Conservation (phyloP, 2,113 vertebrate species). For the Pycnonotus jocosus region DNA sequence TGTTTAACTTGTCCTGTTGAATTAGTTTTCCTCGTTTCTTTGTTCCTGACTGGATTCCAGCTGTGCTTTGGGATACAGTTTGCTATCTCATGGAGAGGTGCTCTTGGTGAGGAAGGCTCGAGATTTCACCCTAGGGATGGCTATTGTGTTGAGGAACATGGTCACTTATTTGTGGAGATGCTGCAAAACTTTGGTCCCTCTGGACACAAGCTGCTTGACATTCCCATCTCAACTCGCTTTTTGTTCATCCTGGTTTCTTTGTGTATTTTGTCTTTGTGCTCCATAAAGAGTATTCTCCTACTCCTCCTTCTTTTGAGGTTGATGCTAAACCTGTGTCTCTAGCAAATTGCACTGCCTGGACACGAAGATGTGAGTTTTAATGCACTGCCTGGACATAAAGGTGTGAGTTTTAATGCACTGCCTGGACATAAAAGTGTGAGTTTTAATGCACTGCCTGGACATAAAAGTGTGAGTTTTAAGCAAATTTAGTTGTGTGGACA, state of each 20-base stretch:
- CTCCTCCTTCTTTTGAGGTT: neutral
- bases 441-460: too few species aligned
- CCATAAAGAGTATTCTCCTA: neutral
- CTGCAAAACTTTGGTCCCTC: neutral
- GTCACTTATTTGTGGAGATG: neutral
- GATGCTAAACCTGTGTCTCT: neutral
- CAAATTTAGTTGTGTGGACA: neutral
- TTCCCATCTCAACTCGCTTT: neutral
- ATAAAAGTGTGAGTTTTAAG: neutral
- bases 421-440: neutral
- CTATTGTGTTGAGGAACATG: rapidly evolving
- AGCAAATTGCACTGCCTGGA: neutral
- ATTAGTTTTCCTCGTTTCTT: neutral
- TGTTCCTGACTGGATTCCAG: slow-evolving; percentile 2
- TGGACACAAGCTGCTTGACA: neutral
- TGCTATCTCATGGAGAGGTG: slow-evolving; percentile 25
- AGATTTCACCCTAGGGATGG: neutral
- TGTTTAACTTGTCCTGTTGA: neutral
- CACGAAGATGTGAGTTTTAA: neutral
- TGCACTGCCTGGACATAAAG: neutral
- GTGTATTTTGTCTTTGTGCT: neutral
- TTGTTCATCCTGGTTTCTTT: neutral
- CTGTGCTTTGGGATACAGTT: slow-evolving; percentile 36
- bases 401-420: neutral
- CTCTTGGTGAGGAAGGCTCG: neutral